Evolutionary conservation across 2,797 vertebrate genomes (phyloP).

Genomic region (Petrocephalus schoutedeni): DNA sequence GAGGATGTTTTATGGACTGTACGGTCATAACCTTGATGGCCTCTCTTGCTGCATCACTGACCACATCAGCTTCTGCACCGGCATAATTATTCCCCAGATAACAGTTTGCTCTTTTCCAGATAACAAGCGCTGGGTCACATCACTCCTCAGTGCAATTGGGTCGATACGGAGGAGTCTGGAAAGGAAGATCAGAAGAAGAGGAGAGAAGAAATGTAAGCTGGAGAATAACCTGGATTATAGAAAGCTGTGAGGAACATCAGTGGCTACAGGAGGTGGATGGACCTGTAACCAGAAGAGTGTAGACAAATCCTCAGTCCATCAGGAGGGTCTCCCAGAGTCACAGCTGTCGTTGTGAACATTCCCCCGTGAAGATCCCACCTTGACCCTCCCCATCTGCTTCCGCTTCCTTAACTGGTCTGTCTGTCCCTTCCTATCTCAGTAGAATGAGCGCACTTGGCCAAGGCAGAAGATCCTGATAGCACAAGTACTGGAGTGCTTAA

Average conservation of each 20-base stretch:
- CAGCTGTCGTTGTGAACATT: neutral
- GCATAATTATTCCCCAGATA: neutral
- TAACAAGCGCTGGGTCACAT: neutral
- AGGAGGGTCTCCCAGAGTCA: neutral
- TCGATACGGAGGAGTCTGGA: neutral
- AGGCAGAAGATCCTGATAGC: neutral
- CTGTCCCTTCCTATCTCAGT: neutral
- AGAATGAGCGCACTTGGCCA: neutral
- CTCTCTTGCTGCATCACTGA: neutral
- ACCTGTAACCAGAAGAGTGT: neutral
- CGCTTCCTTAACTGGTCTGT: neutral
- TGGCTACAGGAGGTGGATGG: neutral
- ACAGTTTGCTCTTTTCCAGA: neutral
- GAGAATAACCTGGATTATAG: neutral
- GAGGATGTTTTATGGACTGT: neutral
- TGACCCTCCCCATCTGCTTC: neutral
- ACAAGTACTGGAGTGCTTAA: neutral
- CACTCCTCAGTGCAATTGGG: neutral
- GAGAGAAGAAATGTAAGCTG: neutral
- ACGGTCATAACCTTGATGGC: neutral
- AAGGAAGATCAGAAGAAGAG: neutral
- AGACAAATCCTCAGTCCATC: neutral
- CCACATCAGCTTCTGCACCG: neutral
- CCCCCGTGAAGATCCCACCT: neutral
- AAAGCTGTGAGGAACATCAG: neutral